Evolutionary conservation across 1,140 invertebrate species (phyloP), one percentile per base, ranked within the genome.

Genomic region (Anastrepha ludens): DNA sequence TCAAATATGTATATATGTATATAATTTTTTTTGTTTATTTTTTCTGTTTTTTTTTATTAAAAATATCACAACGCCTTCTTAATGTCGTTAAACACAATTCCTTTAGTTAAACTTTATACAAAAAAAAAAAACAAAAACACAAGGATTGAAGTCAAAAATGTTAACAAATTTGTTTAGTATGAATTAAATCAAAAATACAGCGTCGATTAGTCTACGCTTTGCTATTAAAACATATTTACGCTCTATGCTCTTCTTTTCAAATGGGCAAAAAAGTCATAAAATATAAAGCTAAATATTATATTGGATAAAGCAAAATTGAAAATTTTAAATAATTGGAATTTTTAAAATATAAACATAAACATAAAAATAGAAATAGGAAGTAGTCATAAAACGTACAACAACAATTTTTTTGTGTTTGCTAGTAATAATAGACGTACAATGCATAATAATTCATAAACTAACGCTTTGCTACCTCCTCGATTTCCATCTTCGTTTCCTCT

Each of bases 21-120:
- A 74, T 13, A n/a, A 17, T 67, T 67, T 67, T 67, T 64, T 64
- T 13, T n/a, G 8, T 64, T 64, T 67, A 20, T 67, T 29, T 39
- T 5, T 67, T 67, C 29, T 67, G 15, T 67, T 67, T n/a, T 17
- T 81, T 50, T 81, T 81, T 50, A 50, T 81, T 87, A 65, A 70
- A 70, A 87, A 87, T 87, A 87, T 87, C 87, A 87, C 87, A 87
- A 87, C 87, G 87, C 87, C 74, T 87, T 87, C 74, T 87, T 50
- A 81, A 81, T 81, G 74, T 55, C 17, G 74, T 55, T 81, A 58
- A 81, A 81, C 50, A 58, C 74, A 81, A 81, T 81, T 81, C 74
- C 50, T 58, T 55, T 81, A 81, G 74, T 81, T 55, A 20, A 81
- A 50, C 20, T 29, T 9, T 81, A 81, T 55, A 81, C 8, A 29